Conservation (phyloP, 30 jellyfish, hydroid and myxozoan species). For the Chironex yamaguchii region DNA sequence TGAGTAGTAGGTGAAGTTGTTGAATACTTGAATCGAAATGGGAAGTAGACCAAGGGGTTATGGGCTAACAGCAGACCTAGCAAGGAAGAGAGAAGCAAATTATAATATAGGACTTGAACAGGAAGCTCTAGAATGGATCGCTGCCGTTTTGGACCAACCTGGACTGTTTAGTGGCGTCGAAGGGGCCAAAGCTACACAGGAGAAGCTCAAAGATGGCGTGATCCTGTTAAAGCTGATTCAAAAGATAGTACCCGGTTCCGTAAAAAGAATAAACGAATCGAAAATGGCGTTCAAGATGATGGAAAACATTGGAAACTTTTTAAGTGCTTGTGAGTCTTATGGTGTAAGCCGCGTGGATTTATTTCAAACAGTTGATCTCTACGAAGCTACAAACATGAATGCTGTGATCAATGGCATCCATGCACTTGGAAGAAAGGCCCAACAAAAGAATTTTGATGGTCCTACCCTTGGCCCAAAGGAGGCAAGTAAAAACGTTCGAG, state of each 20-base stretch:
- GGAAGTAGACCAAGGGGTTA: constrained; percentile 95
- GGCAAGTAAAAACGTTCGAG: constrained; percentile 87
- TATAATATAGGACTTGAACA: constrained; percentile 79
- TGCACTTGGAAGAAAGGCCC: constrained; percentile 95
- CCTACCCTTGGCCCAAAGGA: constrained; percentile 98
- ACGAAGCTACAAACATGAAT: constrained; percentile 87
- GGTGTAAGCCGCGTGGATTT: constrained; percentile 90
- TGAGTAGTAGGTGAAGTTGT: no score
- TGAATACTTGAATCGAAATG: no score
- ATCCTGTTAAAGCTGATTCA: constrained; percentile 80
- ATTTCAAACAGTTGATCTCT: constrained; percentile 97
- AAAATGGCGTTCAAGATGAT: constrained; percentile 88
- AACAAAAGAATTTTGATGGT: constrained; percentile 61
- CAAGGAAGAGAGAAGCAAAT: constrained; percentile 74
- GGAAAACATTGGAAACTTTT: constrained; percentile 96
- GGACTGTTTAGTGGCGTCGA: constrained; percentile 21
- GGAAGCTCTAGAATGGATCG: constrained; percentile 90
- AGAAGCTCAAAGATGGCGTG: constrained; percentile 76
- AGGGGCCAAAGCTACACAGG: constrained; percentile 62
- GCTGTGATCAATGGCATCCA: constrained; percentile 86
- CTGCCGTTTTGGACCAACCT: constrained; percentile 64
- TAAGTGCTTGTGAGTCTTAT: constrained; percentile 69
- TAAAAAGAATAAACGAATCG: constrained; percentile 73
- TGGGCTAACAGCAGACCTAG: constrained; percentile 95
- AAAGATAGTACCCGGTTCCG: constrained; percentile 80